These are phyloP conservation scores for Diphyllodes magnificus DNA, from an alignment of 2,113 vertebrate genomes.

Conservation along the genomic window DNA sequence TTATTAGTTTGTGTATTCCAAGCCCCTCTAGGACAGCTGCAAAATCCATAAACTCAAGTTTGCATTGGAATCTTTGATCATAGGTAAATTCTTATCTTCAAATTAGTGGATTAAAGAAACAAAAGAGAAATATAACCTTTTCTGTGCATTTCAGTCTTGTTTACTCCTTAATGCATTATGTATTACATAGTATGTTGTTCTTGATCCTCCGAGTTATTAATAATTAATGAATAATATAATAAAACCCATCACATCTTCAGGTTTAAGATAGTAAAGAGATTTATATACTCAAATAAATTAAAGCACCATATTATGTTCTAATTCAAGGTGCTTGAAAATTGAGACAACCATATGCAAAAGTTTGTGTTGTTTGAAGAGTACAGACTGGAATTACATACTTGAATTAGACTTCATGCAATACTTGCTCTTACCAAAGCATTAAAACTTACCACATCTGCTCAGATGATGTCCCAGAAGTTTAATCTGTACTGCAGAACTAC, in stretches of 20 bases:
- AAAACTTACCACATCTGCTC: background rate
- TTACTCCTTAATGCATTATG: background rate
- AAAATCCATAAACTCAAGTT: background rate
- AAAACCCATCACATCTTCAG: background rate
- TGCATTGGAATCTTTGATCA: background rate
- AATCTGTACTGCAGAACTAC: background rate
- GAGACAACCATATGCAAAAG: background rate
- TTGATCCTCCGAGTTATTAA: background rate
- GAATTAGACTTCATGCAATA: background rate
- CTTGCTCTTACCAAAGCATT: background rate
- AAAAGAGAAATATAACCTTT: background rate
- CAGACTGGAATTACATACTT: background rate
- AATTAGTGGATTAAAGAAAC: background rate
- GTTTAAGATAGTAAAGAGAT: background rate
- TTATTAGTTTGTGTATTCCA: background rate
- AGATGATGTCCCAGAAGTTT: background rate
- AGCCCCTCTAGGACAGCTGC: background rate
- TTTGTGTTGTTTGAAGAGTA: background rate
- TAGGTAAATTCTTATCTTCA: background rate
- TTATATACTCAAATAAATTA: background rate
- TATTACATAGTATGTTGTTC: background rate
- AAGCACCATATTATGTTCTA: background rate
- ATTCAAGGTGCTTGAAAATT: background rate
- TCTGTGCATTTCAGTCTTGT: background rate
- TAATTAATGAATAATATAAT: background rate